Evolutionary conservation across 1,140 invertebrate species (phyloP), one percentile per base, ranked within the genome.

Genomic region (Solen grandis): DNA sequence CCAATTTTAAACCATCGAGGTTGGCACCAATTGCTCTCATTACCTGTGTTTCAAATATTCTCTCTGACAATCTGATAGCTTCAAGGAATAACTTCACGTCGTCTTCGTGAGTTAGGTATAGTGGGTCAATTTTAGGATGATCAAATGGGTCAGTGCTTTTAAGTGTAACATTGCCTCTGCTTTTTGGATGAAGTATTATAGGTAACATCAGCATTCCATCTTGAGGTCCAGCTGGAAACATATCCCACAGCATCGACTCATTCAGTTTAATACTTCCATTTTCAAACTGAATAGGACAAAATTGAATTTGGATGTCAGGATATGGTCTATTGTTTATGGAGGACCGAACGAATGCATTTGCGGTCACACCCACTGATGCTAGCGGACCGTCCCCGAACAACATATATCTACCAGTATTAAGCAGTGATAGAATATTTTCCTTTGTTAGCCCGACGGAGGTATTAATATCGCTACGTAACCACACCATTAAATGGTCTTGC

Each of bases 51-150:
- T 66, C 54, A 13, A 84, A 72, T 59, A 41, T 41, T 35, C 59
- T 78, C 66, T 13, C 79, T 62, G 36, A 78, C 73, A 22, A 59
- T 81, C 84, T 50, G 27, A 74, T 27, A 29, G 80, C 85, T 86
- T 84, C 73, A 22, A 84, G 65, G 4, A 87, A 35, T 25, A 62
- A 84, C n/a, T 86, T 73, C 0, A 84, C 55, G 54, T 89, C 88
- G 4, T 82, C 63, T 65, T 55, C 31, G 29, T 85, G 25, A 5
- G 35, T 85, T 36, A 74, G 84, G 82, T 85, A 93, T 38, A 84
- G 87, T 0, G 97, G 97, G 90, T 97, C 96, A 25, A 99, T 96
- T 1, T n/a, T n/a, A n/a, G n/a, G n/a, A n/a, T n/a, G n/a, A n/a
- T n/a, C n/a, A n/a, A n/a, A n/a, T n/a, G n/a, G 97, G 91, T 98